Conservation (phyloP, 1,140 invertebrate species). For the Cotesia chilonis region DNA sequence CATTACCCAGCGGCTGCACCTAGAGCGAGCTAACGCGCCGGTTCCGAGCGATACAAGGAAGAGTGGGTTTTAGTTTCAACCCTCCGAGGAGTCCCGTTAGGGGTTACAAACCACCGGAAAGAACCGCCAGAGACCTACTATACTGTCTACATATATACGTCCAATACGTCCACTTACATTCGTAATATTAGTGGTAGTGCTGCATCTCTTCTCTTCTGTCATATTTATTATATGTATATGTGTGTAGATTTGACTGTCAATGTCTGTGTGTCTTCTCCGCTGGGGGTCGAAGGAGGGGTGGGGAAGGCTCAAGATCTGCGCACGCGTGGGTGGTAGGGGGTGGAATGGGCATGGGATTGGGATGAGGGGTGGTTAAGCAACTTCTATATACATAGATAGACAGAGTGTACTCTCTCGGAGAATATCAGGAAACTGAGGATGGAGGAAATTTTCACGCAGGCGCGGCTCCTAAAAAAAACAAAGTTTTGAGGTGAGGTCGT, state of each 20-base stretch:
- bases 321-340: slow-evolving; percentile 13
- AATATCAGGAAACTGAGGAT: slow-evolving; percentile 15
- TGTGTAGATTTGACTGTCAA: background rate
- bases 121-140: slow-evolving; percentile 6
- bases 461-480: slow-evolving; percentile 10
- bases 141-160: background rate
- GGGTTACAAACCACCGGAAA: background rate
- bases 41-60: slow-evolving; percentile 1
- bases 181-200: too few species aligned
- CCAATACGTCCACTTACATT: too few species aligned
- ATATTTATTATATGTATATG: background rate
- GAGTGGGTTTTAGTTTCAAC: slow-evolving; percentile 24
- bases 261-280: too few species aligned
- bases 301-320: slow-evolving; percentile 22
- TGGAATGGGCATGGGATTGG: slow-evolving; percentile 25
- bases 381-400: too few species aligned
- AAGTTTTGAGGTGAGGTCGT: slow-evolving; percentile 1
- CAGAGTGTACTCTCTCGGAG: background rate
- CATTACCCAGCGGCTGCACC: slow-evolving; percentile 55
- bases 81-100: slow-evolving; percentile 17
- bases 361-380: background rate
- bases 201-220: too few species aligned
- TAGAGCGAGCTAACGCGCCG: slow-evolving; percentile 32
- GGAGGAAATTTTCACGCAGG: slow-evolving; percentile 38
- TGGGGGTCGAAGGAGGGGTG: background rate